Evolutionary conservation across 1,140 invertebrate species (phyloP).

Genomic region (Arion vulgaris): DNA sequence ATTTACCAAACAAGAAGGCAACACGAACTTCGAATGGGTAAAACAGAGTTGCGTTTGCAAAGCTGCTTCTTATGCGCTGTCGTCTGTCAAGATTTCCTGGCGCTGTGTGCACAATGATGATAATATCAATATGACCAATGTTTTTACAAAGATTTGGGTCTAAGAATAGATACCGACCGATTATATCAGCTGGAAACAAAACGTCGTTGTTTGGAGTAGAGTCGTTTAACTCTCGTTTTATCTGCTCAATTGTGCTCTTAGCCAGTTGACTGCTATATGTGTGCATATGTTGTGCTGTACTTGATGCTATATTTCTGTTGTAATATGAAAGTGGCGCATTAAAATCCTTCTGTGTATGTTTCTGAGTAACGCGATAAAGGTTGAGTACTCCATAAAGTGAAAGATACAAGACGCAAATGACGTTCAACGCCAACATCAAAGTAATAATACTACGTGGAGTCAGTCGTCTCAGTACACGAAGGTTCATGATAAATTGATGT

Average conservation of each 20-base stretch:
- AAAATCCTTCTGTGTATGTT: background rate
- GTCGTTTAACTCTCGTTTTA: slow-evolving; percentile 15
- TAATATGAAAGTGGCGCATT: background rate
- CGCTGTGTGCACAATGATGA: slow-evolving; percentile 32
- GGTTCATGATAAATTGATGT: too few relatives aligned
- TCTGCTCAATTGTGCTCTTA: background rate
- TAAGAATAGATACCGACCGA: slow-evolving; percentile 1
- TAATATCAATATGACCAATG: background rate
- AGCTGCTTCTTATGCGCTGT: slow-evolving; percentile 57
- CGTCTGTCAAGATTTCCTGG: slow-evolving; percentile 42
- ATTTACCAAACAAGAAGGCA: slow-evolving; percentile 41
- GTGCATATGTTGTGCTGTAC: background rate
- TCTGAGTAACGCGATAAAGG: background rate
- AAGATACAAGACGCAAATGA: background rate
- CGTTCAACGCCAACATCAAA: background rate
- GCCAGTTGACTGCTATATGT: background rate
- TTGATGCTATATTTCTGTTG: background rate
- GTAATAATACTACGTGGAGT: background rate
- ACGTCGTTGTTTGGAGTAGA: background rate
- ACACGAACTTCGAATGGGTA: slow-evolving; percentile 31
- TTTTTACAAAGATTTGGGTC: slow-evolving; percentile 21
- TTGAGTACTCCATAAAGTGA: background rate
- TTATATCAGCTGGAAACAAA: background rate
- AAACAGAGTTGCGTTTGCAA: slow-evolving; percentile 50
- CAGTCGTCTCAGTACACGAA: background rate